Conservation (phyloP, 2,888 invertebrate genomes). For the Drosophila anomalata region DNA sequence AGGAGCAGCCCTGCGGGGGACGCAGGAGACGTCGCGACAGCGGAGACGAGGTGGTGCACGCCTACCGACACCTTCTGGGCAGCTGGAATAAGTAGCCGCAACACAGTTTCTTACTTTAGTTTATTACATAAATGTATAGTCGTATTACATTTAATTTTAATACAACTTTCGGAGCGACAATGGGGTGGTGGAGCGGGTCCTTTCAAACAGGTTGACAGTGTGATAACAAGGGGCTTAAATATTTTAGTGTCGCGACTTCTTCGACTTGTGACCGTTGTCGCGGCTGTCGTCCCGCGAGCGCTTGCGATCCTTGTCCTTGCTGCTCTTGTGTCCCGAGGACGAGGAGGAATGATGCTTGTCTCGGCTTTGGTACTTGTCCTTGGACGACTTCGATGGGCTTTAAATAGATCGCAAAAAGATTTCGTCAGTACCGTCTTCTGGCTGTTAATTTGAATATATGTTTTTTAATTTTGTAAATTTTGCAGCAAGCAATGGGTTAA, state of each 20-base stretch:
- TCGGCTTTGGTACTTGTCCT: constrained; percentile 82
- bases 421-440: background rate
- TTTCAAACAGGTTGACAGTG: constrained; percentile 47
- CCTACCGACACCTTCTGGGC: constrained; percentile 61
- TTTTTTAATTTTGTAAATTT: constrained; percentile 8
- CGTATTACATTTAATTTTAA: constrained; percentile 62
- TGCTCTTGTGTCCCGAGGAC: constrained; percentile 80
- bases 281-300: constrained; percentile 91
- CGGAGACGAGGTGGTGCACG: constrained; percentile 53
- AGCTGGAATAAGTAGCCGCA: constrained; percentile 63
- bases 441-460: background rate
- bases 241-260: constrained; percentile 86
- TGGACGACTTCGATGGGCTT: constrained; percentile 80
- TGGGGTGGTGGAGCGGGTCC: constrained; percentile 10
- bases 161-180: constrained; percentile 54
- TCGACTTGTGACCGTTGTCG: constrained; percentile 87
- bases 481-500: constrained; percentile 24
- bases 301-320: constrained; percentile 86
- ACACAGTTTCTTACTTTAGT: constrained; percentile 30
- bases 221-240: constrained; percentile 45
- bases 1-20: constrained; percentile 1
- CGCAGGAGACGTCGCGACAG: constrained; percentile 45
- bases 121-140: constrained; percentile 50
- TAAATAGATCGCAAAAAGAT: constrained; percentile 27
- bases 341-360: constrained; percentile 83